Base-by-base conservation (phyloP, 2,113 vertebrate species). In the Hylia prasina region DNA sequence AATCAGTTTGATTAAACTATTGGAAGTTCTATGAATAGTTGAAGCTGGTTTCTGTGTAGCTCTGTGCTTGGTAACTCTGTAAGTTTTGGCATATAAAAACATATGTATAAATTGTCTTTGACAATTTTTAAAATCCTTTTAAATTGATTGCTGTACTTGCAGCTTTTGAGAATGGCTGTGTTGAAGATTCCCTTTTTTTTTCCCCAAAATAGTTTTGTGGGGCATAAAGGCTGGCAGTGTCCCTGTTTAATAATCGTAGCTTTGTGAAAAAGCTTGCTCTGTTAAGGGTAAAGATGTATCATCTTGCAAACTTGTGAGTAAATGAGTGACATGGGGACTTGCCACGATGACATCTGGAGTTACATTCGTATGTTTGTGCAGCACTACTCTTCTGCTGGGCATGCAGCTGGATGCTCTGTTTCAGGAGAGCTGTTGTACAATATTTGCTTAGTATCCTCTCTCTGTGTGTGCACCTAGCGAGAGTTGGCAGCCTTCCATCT, bases 221-320 rank as follows among this genome's bases (percentile, higher is more conserved):
- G 2, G 3, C 6, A 3, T 42, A 63, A 54, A n/a, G 21, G 11
- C 42, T 82, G 51, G 7, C 22, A 7, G 20, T 39, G 5, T 72
- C 24, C 11, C 7, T 5, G 14, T 28, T 61, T 81, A 45, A 53
- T 70, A 61, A 57, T 21, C 5, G 5, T 40, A 82, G 24, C 25
- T 82, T 78, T 58, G 25, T 51, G 61, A 89, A 51, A 56, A 79
- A 27, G 14, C 24, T 79, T 83, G 27, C 53, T 73, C 11, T 57
- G 7, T 30, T 65, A 5, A 25, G 70, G 16, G 18, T 2, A 51
- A 20, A 45, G 57, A 17, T 2, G 0, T 44, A 4, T 37, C 82
- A 20, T 89, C 23, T 61, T 61, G 33, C 0, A 0, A 28, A 24
- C 11, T 73, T 53, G 13, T 6, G 2, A 20, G 21, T 61, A 5